Evolutionary conservation across 2,888 invertebrate species (phyloP), one percentile per base, ranked within the genome.

Genomic region (Tubulanus polymorphus): DNA sequence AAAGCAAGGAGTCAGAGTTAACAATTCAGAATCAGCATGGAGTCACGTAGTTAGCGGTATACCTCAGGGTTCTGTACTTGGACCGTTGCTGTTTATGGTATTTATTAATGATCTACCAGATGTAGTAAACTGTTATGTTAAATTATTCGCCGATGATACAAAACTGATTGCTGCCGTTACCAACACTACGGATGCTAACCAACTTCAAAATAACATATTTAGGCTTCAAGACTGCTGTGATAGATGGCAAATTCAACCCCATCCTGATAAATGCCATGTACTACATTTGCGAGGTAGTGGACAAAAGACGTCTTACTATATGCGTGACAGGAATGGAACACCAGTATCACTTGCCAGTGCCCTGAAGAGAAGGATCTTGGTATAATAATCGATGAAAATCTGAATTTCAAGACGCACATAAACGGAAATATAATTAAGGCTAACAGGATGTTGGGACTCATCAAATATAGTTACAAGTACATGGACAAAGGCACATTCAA

Each of bases 61-160:
- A n/a, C n/a, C 27, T 37, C 47, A 55, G 26, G 55, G 48, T 15
- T 52, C 56, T 37, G 58, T 58, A 6, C 50, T 61, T 12, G 58
- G 61, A 12, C 58, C 56, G 35, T 27, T 49, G 8, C 47, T 61
- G 20, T 61, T 56, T 32, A 49, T 61, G 1, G 15, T 53, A 3
- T 59, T 50, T 48, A 59, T 59, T 26, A 59, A 59, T 48, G 56
- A 56, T 32, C 18, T 61, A 8, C 55, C 55, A 1, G 55, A 53
- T 10, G 8, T 30, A 8, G 32, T 59, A 10, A 26, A 48, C 23
- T 26, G 37, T 29, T 10, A 32, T 1, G 18, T 50, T 26, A 30
- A 37, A 15, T 29, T 55, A 29, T 58, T 56, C 37, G 55, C 55
- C 41, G 57, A 61, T 50, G 55, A 61, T 41, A 49, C 59, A 12